Base-by-base conservation (phyloP, 2,113 vertebrate genomes). In the Burhinus oedicnemus region DNA sequence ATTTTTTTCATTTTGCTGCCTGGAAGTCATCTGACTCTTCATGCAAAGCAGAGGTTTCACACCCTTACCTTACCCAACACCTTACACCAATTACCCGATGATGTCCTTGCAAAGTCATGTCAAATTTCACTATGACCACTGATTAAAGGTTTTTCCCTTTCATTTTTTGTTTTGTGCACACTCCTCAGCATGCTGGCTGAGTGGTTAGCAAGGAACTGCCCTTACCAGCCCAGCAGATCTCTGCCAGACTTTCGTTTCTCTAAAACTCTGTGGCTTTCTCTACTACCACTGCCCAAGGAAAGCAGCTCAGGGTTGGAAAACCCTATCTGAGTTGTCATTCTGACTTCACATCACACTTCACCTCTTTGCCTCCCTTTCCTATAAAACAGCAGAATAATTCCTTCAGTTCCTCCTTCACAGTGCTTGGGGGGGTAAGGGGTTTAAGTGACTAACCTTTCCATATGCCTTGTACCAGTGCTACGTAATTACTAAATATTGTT, bases 21-120 rank as follows among this genome's bases (percentile, higher is more conserved):
- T 97, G 95, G 96, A 97, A 98, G 96, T 93, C 89, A 96, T 94
- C 83, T 97, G 91, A 80, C 51, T 82, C 83, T 94, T 90, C 87
- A 98, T 97, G 97, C 95, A 98, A 98, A 98, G 79, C 93, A 97
- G 97, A 98, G 98, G 98, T 98, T 98, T 98, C 97, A 97, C 97
- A 97, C 97, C 84, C 83, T 77, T 94, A 49, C 72, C n/a, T 90
- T 96, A n/a, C n/a, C n/a, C n/a, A n/a, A 76, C 83, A 88, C 79
- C 83, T 83, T 89, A 96, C n/a, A 92, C 74, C 78, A 83, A 65
- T 75, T 90, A 91, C 90, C 76, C 61, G 0, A 80, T 90, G 55
- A 87, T 92, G 85, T 49, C 84, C 92, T 95, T 97, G 83, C 87
- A 90, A 93, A 97, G 79, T 93, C 95, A 93, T 92, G 57, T 89